Evolutionary conservation across 1,140 invertebrate species (phyloP), one percentile per base, ranked within the genome.

Genomic region (Littorina saxatilis): DNA sequence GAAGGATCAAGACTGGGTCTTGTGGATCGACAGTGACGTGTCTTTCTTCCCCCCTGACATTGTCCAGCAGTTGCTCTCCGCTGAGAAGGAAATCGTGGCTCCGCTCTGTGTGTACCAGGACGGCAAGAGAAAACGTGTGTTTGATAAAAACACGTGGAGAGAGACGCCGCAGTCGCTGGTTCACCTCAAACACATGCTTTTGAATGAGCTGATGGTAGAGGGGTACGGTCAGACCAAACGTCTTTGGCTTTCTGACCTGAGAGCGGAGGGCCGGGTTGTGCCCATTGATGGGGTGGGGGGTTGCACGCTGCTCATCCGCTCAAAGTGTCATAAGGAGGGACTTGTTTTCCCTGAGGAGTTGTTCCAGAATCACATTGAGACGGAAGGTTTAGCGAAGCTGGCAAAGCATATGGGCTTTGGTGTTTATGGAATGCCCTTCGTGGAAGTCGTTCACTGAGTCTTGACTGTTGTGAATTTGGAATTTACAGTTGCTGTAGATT

Each of bases 11-110:
- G 86, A 89, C 39, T 91, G 88, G 85, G 91, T 89, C 0, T 52
- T 91, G 32, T 91, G 91, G 91, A 86, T 91, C 15, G 91, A 91
- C 70, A 87, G 86, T 75, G 91, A 91, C 79, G 80, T 91, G 2
- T 79, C 79, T n/a, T 63, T 79, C n/a, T 70, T 89, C 27, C 91
- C 90, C 0, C 2, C 50, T 15, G 87, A 91, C 79, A 81, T 91
- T 5, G 85, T 91, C 35, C 84, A 91, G 79, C 88, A 89, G 58
- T 61, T 91, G n/a, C 37, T 91, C 7, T 89, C 80, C 37, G 85
- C 90, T 37, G 77, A 88, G 3, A 85, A 84, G 37, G 87, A 89
- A 52, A 83, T 91, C 0, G 89, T 91, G 9, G 85, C 84, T 13
- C 86, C 91, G 1, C 80, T 79, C 13, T 91, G 90, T 82, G 78